phyloP scores from a whole-genome alignment of 2,113 vertebrate genomes.

The Corydoras sp. region DNA sequence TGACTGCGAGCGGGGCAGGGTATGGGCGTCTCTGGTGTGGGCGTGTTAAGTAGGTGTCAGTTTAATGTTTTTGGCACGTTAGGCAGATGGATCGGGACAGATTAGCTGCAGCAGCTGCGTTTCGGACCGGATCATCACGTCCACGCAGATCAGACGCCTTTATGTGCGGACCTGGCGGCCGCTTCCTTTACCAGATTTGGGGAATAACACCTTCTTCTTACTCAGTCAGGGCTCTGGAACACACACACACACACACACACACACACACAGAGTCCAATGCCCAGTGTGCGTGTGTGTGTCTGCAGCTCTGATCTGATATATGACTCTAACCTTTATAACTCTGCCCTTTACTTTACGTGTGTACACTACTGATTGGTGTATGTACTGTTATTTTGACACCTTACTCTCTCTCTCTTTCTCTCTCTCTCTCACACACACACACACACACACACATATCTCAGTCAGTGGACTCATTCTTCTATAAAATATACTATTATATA shows the following conservation, averaged over 20 bases:
- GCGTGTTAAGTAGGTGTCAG: conserved; percentile 54
- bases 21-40: conserved; percentile 24
- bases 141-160: conserved; percentile 66
- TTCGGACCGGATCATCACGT: conserved; percentile 66
- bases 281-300: conserved; percentile 3
- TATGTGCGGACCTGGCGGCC: conserved; percentile 70
- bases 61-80: conserved; percentile 54
- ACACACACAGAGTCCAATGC: conserved; percentile 1
- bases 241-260: conserved; percentile 39
- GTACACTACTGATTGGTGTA: too few species aligned
- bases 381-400: conserved; percentile 6
- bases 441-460: neutral
- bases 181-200: conserved; percentile 66
- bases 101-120: conserved; percentile 72
- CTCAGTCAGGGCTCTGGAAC: conserved; percentile 62
- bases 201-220: conserved; percentile 67
- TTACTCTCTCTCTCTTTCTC: neutral
- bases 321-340: conserved; percentile 9
- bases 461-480: too few species aligned
- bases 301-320: conserved; percentile 7
- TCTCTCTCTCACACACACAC: neutral
- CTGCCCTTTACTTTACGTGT: conserved; percentile 6
- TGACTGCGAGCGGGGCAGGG: conserved; percentile 31
- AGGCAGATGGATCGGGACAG: conserved; percentile 71
- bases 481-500: too few species aligned